phyloP scores from a whole-genome alignment of 2,113 vertebrate species.

The Toxotes jaculatrix region DNA sequence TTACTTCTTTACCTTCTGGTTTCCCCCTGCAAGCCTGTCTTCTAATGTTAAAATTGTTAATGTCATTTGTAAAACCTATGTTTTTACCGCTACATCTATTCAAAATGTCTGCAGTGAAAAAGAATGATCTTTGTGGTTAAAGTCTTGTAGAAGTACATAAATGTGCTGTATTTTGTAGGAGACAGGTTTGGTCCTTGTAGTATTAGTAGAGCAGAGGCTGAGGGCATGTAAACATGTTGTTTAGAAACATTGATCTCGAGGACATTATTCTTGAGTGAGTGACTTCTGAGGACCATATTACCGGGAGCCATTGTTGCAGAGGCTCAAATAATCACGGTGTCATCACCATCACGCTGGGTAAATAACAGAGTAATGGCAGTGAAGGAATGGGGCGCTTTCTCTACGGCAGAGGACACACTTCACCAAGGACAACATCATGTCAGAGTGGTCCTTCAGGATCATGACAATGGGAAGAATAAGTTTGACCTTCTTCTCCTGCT shows the following conservation, averaged over 20 bases:
- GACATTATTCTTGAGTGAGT: constrained; percentile 19
- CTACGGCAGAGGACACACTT: background rate
- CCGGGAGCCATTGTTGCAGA: background rate
- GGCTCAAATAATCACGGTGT: constrained; percentile 33
- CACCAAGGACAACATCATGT: constrained; percentile 22
- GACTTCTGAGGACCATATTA: constrained; percentile 33
- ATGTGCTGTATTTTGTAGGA: background rate
- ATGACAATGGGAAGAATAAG: constrained; percentile 6
- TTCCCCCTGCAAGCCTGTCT: background rate
- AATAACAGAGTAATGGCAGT: constrained; percentile 34
- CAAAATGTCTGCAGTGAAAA: background rate
- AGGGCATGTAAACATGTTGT: background rate
- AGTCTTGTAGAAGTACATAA: background rate
- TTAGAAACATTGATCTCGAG: constrained; percentile 16
- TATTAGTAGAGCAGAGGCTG: background rate
- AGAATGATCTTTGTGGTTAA: background rate
- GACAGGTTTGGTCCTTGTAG: background rate
- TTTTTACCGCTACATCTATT: background rate
- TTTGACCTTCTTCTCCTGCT: background rate
- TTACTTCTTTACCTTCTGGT: background rate
- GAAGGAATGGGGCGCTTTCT: background rate
- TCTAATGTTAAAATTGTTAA: no score
- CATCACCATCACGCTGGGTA: constrained; percentile 9
- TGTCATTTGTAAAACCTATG: no score
- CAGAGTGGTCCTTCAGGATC: background rate